A percentile compares a stretch with the other conserved stretches of the same genome.
phyloP scores from a whole-genome alignment of 2,113 vertebrate genomes.

The Sturnira hondurensis region DNA sequence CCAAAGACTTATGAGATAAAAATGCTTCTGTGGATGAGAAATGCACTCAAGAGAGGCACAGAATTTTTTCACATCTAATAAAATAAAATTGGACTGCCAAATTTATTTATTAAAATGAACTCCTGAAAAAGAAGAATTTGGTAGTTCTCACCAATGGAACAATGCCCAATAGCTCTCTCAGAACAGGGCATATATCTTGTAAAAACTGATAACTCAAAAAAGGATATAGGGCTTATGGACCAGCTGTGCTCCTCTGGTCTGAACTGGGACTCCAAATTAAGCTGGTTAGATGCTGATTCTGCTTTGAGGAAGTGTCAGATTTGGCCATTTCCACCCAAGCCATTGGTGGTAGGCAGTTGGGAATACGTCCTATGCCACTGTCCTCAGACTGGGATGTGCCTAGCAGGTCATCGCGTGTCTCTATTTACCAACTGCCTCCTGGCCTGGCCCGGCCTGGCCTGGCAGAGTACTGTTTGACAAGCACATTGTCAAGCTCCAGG shows the following conservation, averaged over 20 bases:
- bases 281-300: not conserved
- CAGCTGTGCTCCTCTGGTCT: not conserved
- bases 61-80: constrained; percentile 61
- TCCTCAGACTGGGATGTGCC: not conserved
- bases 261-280: constrained; percentile 17
- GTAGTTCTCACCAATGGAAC: constrained; percentile 27
- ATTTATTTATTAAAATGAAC: constrained; percentile 27
- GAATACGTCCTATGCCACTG: not conserved
- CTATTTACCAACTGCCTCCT: not conserved
- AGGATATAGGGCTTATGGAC: not conserved
- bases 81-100: constrained; percentile 50
- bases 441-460: not conserved
- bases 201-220: constrained; percentile 33
- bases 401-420: not conserved
- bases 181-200: not conserved
- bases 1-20: constrained; percentile 31
- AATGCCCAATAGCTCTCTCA: constrained; percentile 5
- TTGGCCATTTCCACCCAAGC: not conserved
- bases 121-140: constrained; percentile 35
- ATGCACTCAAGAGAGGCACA: not conserved
- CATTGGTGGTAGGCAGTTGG: not conserved
- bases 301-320: not conserved
- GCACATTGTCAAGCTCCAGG: not conserved
- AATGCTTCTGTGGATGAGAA: not conserved
- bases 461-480: not conserved